Evolutionary conservation across 2,113 vertebrate species (phyloP), one percentile per base, ranked within the genome.

Genomic region (Casuarius casuarius): DNA sequence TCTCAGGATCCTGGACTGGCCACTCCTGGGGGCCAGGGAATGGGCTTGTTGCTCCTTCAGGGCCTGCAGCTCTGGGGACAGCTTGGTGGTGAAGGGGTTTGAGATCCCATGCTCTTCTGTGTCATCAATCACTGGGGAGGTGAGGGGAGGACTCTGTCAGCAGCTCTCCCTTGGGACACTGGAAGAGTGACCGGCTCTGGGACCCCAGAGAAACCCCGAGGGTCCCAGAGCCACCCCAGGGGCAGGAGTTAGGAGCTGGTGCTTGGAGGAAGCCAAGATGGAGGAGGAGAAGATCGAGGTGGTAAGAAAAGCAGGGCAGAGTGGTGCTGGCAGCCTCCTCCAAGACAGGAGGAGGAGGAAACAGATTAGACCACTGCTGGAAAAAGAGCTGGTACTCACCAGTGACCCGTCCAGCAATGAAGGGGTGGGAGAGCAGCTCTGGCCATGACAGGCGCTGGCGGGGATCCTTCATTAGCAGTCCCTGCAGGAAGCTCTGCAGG

Each of bases 381-480:
- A 67, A 38, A 87, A 94, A 63, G 23, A 56, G 18, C 5, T 63
- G 56, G 25, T 49, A 97, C 97, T 98, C 89, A 99, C 99, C 98
- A 76, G 98, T 97, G 96, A 99, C 98, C 79, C 26, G 97, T 74
- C 99, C 99, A 87, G 98, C 98, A 96, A 99, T 98, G 97, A 99
- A 99, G 18, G 99, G 99, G 83, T 99, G 99, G 94, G 98, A 97
- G 58, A 99, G 97, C 58, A 99, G 98, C 67, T 98, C 98, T 13
- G 99, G 99, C 99, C 99, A 99, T 0, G 99, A 98, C 81, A 99
- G 96, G 25, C 99, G 98, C 91, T 98, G 98, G 71, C 89, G 92
- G 5, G 99, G 98, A 67, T 99, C 99, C 98, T 99, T 99, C 91
- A 98, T 99, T 67, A 99, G 97, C 56, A 99, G 98, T 58, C 99